Evolutionary conservation across 2,797 vertebrate species (phyloP).

Genomic region (Meda fulgida): DNA sequence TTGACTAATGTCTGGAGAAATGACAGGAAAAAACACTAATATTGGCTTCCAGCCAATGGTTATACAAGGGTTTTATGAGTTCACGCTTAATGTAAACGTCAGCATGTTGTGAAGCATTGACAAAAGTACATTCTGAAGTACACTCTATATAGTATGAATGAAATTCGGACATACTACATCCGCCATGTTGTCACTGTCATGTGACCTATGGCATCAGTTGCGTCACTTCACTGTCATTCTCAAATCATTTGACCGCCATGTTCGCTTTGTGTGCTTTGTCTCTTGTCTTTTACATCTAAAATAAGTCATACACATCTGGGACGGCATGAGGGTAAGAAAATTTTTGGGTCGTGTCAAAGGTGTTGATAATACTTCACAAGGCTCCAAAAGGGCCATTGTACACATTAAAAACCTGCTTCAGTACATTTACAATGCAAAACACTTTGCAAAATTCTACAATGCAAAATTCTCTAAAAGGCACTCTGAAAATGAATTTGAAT

Average conservation of each 20-base stretch:
- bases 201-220: background rate
- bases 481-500: background rate
- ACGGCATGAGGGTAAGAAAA: background rate
- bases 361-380: background rate
- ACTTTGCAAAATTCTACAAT: no score
- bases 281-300: no score
- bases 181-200: background rate
- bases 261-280: background rate
- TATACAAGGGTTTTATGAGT: background rate
- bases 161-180: background rate
- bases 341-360: background rate
- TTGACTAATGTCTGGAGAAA: no score
- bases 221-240: background rate
- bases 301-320: background rate
- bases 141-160: background rate
- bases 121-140: background rate
- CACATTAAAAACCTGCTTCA: background rate
- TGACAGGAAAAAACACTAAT: no score
- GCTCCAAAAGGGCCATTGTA: constrained; percentile 12
- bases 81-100: background rate
- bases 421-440: constrained; percentile 28
- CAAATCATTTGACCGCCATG: background rate
- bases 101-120: background rate
- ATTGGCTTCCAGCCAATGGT: background rate
- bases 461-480: constrained; percentile 14